phyloP scores from a whole-genome alignment of 2,113 vertebrate genomes.

The Aix galericulata region DNA sequence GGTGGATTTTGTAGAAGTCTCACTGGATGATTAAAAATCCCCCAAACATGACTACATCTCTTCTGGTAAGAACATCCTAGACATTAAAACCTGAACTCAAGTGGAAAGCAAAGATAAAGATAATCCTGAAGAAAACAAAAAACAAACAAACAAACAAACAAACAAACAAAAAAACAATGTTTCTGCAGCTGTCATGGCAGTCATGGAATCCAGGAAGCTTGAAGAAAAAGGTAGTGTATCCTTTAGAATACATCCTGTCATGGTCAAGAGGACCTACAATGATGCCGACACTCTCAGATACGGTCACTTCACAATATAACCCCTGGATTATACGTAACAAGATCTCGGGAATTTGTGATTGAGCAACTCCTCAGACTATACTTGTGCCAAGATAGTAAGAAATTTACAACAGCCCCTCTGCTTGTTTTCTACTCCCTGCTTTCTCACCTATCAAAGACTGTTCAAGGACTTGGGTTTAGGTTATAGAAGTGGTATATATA shows the following conservation, averaged over 20 bases:
- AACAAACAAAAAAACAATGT: no score
- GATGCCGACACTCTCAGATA: neutral
- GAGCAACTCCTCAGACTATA: neutral
- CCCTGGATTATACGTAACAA: neutral
- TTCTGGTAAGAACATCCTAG: neutral
- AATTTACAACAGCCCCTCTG: neutral
- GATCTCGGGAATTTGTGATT: neutral
- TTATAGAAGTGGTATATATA: neutral
- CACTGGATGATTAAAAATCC: neutral
- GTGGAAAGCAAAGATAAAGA: neutral
- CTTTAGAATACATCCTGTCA: neutral
- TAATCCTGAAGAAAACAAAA: neutral
- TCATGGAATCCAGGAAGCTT: neutral
- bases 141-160: no score
- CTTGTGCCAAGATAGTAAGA: no score
- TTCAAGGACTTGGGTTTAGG: neutral
- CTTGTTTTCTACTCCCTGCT: neutral
- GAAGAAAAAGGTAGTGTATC: neutral
- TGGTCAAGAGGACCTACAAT: neutral
- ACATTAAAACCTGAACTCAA: neutral
- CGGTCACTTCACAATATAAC: neutral
- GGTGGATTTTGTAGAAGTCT: neutral
- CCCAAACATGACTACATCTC: fast-evolving
- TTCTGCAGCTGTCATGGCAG: neutral
- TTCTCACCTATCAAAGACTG: no score